These are phyloP conservation scores for Abramis brama DNA, from an alignment of 2,113 vertebrate species.

Conservation along the genomic window DNA sequence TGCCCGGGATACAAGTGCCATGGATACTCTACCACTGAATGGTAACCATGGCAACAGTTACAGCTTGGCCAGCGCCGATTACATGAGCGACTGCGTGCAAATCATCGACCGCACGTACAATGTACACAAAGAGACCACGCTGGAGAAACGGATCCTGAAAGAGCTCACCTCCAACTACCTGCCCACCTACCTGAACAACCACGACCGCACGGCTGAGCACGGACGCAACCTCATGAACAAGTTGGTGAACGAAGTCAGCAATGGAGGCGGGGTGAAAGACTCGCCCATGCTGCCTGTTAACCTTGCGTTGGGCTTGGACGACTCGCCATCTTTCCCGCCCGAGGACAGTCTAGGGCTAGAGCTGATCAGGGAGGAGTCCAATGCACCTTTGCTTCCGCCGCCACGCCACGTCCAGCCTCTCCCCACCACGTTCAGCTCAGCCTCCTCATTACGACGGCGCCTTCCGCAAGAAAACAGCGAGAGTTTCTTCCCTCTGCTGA, in stretches of 20 bases:
- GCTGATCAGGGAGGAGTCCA: constrained; percentile 92
- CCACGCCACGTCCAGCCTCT: constrained; percentile 73
- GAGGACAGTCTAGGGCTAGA: constrained; percentile 85
- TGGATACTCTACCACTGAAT: constrained; percentile 99
- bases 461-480: constrained; percentile 96
- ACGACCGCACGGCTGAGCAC: constrained; percentile 89
- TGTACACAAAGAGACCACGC: constrained; percentile 89
- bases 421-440: constrained; percentile 75
- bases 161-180: constrained; percentile 98
- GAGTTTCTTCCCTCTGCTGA: constrained; percentile 94
- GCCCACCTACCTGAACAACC: constrained; percentile 97
- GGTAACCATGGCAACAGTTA: constrained; percentile 99
- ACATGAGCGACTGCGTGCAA: constrained; percentile 99
- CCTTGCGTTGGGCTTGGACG: constrained; percentile 60
- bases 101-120: constrained; percentile 95
- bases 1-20: constrained; percentile 99
- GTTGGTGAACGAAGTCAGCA: constrained; percentile 90
- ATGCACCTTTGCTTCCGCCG: constrained; percentile 87
- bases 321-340: constrained; percentile 69
- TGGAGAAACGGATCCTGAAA: constrained; percentile 98
- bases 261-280: constrained; percentile 57
- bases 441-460: constrained; percentile 81
- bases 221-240: constrained; percentile 96
- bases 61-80: constrained; percentile 93
- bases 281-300: constrained; percentile 37